phyloP scores from a whole-genome alignment of 2,797 vertebrate genomes.

The Pseudomugil tenellus region DNA sequence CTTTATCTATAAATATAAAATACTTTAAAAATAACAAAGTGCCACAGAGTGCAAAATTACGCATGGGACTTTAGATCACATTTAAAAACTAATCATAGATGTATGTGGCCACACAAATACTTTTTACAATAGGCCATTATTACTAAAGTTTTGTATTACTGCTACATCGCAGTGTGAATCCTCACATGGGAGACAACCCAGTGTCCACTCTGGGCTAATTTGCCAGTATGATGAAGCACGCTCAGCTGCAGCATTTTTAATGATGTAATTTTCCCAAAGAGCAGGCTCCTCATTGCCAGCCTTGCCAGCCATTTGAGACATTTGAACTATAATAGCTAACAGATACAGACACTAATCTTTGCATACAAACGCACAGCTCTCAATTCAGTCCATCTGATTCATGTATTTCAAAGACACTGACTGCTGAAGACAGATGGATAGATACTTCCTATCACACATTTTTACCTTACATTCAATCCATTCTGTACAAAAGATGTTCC shows the following conservation, averaged over 20 bases:
- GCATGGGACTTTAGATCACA: no score
- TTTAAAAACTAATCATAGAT: not conserved
- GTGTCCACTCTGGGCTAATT: slow-evolving; percentile 49
- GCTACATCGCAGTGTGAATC: not conserved
- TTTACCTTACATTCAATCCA: slow-evolving; percentile 38
- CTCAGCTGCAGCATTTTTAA: slow-evolving; percentile 70
- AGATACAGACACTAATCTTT: slow-evolving; percentile 1
- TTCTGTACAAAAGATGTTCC: slow-evolving; percentile 21
- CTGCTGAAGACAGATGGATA: slow-evolving; percentile 22
- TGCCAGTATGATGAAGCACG: slow-evolving; percentile 52
- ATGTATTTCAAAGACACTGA: slow-evolving; percentile 6
- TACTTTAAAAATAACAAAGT: no score
- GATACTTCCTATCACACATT: slow-evolving; percentile 9
- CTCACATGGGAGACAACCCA: slow-evolving; percentile 55
- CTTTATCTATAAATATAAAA: no score
- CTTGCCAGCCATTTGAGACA: slow-evolving; percentile 40
- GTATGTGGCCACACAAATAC: slow-evolving; percentile 1
- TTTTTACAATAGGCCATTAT: not conserved
- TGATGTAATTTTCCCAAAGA: slow-evolving; percentile 58
- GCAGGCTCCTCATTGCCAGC: slow-evolving; percentile 48
- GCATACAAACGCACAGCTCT: not conserved
- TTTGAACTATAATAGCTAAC: slow-evolving; percentile 30
- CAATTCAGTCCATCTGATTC: not conserved
- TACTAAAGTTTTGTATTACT: slow-evolving; percentile 2
- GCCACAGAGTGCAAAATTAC: no score